A percentile compares a stretch with the other conserved stretches of the same genome.
phyloP scores from a whole-genome alignment of 2,888 invertebrate species.

The Acheta domesticus region DNA sequence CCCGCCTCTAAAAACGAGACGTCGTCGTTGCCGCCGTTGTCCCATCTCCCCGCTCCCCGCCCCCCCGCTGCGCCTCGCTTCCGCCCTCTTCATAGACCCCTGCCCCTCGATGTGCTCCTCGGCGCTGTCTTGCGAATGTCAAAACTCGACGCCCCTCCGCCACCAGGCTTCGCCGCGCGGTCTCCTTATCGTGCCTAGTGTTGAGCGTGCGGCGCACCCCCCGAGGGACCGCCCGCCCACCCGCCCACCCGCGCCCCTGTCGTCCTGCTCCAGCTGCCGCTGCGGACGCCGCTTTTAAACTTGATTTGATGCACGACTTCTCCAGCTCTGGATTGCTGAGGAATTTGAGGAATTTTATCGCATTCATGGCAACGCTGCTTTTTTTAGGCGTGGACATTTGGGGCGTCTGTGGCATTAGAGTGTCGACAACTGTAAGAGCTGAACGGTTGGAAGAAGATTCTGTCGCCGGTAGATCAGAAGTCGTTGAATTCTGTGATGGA shows the following conservation, averaged over 20 bases:
- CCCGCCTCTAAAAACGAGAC: not conserved
- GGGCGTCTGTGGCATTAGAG: not conserved
- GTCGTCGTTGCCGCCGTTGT: not conserved
- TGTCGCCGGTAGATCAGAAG: too few relatives aligned
- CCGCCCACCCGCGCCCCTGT: not conserved
- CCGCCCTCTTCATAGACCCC: too few relatives aligned
- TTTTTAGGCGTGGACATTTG: slow-evolving; percentile 3
- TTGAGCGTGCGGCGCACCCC: not conserved
- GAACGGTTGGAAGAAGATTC: too few relatives aligned
- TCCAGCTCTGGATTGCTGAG: not conserved
- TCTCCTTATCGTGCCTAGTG: slow-evolving; percentile 1
- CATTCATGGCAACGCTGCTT: not conserved
- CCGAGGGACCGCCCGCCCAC: not conserved
- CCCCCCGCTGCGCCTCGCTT: too few relatives aligned
- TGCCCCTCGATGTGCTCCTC: not conserved
- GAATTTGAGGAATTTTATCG: not conserved
- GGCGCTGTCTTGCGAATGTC: not conserved
- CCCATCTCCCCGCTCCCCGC: not conserved
- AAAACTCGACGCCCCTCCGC: not conserved
- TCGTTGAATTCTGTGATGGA: too few relatives aligned
- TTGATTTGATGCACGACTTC: slow-evolving; percentile 12
- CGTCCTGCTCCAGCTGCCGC: not conserved
- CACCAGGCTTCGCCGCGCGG: not conserved
- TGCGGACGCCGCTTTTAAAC: not conserved
- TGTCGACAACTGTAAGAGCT: too few relatives aligned